Conservation (phyloP, 2,113 vertebrate genomes). For the Hippoglossus stenolepis region DNA sequence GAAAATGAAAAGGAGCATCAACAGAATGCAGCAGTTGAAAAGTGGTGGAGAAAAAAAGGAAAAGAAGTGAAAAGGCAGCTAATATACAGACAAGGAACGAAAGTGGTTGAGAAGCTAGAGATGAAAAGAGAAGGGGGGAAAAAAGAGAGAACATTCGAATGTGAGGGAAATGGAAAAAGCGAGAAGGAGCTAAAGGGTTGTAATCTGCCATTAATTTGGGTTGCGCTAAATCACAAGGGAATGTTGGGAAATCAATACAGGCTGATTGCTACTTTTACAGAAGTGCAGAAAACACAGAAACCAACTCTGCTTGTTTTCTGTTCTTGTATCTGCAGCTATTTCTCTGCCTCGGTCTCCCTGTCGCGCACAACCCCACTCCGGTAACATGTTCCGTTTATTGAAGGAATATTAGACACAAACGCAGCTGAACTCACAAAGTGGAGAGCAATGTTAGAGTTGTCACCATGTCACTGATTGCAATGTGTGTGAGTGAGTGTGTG, state of each 20-base stretch:
- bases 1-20: neutral
- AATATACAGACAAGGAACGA: neutral
- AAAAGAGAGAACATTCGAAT: conserved; percentile 15
- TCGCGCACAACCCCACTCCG: conserved; percentile 20
- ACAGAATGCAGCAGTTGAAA: neutral
- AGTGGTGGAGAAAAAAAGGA: neutral
- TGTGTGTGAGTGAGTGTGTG: neutral
- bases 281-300: conserved; percentile 68
- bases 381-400: conserved; percentile 37
- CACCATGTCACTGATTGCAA: conserved; percentile 59
- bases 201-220: conserved; percentile 74
- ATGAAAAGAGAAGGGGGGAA: conserved; percentile 6
- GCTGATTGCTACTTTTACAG: conserved; percentile 76
- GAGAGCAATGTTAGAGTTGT: conserved; percentile 38
- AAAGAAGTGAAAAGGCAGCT: conserved; percentile 1
- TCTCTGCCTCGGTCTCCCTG: conserved; percentile 5
- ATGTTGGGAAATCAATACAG: conserved; percentile 74
- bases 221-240: conserved; percentile 64
- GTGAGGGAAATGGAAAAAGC: conserved; percentile 40
- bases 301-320: conserved; percentile 11
- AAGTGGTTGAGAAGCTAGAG: neutral
- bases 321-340: conserved; percentile 43
- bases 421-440: conserved; percentile 45
- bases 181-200: conserved; percentile 48
- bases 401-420: conserved; percentile 56